These are phyloP conservation scores for Eucera pruinosa DNA, from an alignment of 2,888 invertebrate species.

Conservation along the genomic window DNA sequence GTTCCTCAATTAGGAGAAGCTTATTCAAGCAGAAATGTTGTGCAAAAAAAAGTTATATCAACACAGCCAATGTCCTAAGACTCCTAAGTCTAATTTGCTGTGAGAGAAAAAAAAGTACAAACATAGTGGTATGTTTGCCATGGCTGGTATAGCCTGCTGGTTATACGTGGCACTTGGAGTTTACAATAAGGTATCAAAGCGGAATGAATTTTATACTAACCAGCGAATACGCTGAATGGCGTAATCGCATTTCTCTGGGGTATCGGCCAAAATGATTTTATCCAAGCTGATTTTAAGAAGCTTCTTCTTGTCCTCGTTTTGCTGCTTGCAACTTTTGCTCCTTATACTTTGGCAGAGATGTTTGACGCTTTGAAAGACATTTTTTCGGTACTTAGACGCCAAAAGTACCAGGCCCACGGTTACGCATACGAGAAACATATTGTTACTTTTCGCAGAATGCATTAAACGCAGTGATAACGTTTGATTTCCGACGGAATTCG, in stretches of 20 bases:
- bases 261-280: conserved; percentile 81
- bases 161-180: background rate
- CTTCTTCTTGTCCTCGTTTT: conserved; percentile 52
- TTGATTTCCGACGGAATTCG: conserved; percentile 12
- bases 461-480: conserved; percentile 65
- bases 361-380: conserved; percentile 79
- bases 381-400: conserved; percentile 81
- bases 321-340: conserved; percentile 38
- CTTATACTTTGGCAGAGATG: conserved; percentile 77
- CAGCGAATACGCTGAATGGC: conserved; percentile 82
- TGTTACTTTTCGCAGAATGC: conserved; percentile 74
- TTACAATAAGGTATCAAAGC: conserved; percentile 12
- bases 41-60: background rate
- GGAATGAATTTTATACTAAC: conserved; percentile 73
- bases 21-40: background rate
- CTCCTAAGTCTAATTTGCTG: background rate
- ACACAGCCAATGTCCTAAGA: background rate
- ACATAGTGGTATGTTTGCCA: conserved; percentile 24
- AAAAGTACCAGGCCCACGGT: conserved; percentile 81
- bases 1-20: background rate
- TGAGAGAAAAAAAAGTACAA: conserved; percentile 41
- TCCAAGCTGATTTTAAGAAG: conserved; percentile 72
- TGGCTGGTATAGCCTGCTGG: too few relatives aligned
- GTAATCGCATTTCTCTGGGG: conserved; percentile 81
- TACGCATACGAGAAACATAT: conserved; percentile 81